phyloP scores from a whole-genome alignment of 2,113 vertebrate species.

The Xenopus tropicalis region UCB_Xtro_10.0 CM004451.2:72706501-72707000 shows the following conservation, averaged over 20 bases:
- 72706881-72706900: conserved; percentile 48
- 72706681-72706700: no score
- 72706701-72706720: no score
- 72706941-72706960: conserved; percentile 35
- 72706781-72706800: background rate
- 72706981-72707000: conserved; percentile 59
- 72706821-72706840: background rate
- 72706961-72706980: conserved; percentile 45
- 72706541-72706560: no score
- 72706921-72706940: conserved; percentile 29
- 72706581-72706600: no score
- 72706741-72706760: no score
- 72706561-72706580: background rate
- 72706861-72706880: conserved; percentile 10
- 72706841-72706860: conserved; percentile 9
- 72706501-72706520: background rate
- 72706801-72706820: background rate
- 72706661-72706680: no score
- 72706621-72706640: no score
- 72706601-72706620: no score
- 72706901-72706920: conserved; percentile 46
- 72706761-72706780: background rate
- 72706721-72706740: no score
- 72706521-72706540: background rate
- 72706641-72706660: no score